These are phyloP conservation scores for Corythaixoides concolor DNA, from an alignment of 2,113 vertebrate genomes.

Conservation along the genomic window DNA sequence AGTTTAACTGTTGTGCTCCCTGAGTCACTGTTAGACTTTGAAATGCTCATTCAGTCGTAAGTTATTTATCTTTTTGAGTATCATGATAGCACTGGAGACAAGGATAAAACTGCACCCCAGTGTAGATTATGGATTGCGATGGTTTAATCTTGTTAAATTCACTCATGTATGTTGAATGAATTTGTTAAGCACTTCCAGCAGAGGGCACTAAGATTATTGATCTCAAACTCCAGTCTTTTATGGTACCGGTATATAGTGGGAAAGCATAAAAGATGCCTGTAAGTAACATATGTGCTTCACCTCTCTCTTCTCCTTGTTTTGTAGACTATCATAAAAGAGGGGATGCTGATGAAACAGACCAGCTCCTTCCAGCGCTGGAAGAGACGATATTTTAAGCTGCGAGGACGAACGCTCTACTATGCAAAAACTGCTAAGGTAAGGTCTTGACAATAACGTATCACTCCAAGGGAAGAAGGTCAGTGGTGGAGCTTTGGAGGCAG, in stretches of 20 bases:
- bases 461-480: not conserved
- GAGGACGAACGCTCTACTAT: constrained; percentile 94
- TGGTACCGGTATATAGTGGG: rapidly evolving
- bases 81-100: not conserved
- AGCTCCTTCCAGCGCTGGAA: constrained; percentile 97
- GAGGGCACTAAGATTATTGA: constrained; percentile 53
- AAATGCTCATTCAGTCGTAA: not conserved
- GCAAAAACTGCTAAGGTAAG: constrained; percentile 94
- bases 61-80: not conserved
- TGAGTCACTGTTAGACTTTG: not conserved
- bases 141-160: not conserved
- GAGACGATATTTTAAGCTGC: constrained; percentile 93
- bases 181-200: constrained; percentile 36
- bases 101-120: not conserved
- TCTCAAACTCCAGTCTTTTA: not conserved
- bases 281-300: not conserved
- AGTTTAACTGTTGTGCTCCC: not conserved
- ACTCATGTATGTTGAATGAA: not conserved
- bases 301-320: constrained; percentile 36
- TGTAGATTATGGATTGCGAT: not conserved
- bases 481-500: not conserved
- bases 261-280: not conserved
- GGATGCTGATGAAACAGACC: constrained; percentile 93
- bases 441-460: not conserved
- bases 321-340: constrained; percentile 94